Evolutionary conservation across 2,888 invertebrate genomes (phyloP).

Genomic region (Ditylenchus weischeri): DNA sequence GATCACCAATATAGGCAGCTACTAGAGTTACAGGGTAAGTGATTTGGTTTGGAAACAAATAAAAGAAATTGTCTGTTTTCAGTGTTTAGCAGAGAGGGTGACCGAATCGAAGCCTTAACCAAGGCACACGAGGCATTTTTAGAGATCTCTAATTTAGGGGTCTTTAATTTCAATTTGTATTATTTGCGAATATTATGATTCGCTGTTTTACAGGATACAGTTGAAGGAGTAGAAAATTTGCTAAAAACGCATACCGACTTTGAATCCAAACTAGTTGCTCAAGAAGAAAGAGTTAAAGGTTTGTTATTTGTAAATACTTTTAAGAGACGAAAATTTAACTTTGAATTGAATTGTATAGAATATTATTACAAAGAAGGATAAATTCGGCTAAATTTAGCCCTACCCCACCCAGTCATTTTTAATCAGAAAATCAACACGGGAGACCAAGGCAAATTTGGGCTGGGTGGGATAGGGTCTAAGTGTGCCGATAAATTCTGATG

Average conservation of each 20-base stretch:
- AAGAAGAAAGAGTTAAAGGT: slow-evolving; percentile 80
- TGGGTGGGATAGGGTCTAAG: too few relatives aligned
- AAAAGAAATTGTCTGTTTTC: too few relatives aligned
- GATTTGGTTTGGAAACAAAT: too few relatives aligned
- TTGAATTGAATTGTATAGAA: too few relatives aligned
- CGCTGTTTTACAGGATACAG: slow-evolving; percentile 60
- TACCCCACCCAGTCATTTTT: too few relatives aligned
- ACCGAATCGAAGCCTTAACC: slow-evolving; percentile 90
- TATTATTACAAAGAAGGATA: too few relatives aligned
- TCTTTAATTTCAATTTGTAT: slow-evolving; percentile 62
- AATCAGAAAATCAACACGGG: too few relatives aligned
- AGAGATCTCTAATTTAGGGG: slow-evolving; percentile 81
- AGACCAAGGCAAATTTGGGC: too few relatives aligned
- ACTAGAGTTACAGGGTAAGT: slow-evolving; percentile 68
- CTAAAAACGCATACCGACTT: slow-evolving; percentile 88
- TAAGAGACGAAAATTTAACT: too few relatives aligned
- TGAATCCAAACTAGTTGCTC: slow-evolving; percentile 83
- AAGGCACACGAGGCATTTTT: slow-evolving; percentile 89
- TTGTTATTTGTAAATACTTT: too few relatives aligned
- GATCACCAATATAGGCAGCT: slow-evolving; percentile 65
- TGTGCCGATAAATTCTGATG: too few relatives aligned
- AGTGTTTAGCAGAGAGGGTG: slow-evolving; percentile 88
- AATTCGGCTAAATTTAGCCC: too few relatives aligned
- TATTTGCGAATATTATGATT: slow-evolving; percentile 8
- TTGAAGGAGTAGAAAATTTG: slow-evolving; percentile 75